These are phyloP conservation scores for Aurelia sp. DNA, from an alignment of 30 jellyfish, hydroid and myxozoan species.

Conservation along the genomic window DNA sequence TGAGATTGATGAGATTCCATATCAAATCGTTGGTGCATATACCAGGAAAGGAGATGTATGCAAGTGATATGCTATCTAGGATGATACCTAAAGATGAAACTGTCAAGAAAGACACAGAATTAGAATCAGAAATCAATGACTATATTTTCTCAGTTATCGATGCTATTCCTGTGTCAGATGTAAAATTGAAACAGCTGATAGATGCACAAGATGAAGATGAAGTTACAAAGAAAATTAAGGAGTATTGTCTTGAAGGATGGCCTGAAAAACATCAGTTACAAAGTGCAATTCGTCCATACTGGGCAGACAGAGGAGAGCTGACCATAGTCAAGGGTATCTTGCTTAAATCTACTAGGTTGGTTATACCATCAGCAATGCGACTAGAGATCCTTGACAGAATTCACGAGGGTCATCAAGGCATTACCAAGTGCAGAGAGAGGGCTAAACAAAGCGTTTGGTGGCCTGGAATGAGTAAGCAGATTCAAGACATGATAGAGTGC, in stretches of 20 bases:
- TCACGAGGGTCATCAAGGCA: constrained; percentile 74
- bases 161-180: constrained; percentile 44
- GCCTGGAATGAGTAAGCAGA: constrained; percentile 67
- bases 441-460: constrained; percentile 54
- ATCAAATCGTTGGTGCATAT: constrained; percentile 22
- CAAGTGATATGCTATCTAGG: constrained; percentile 32
- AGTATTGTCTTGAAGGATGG: constrained; percentile 53
- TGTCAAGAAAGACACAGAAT: neutral
- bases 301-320: constrained; percentile 47
- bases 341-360: constrained; percentile 23
- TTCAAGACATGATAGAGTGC: constrained; percentile 42
- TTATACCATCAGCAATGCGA: constrained; percentile 49
- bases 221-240: constrained; percentile 30
- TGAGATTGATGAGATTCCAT: constrained; percentile 42
- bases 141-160: constrained; percentile 27
- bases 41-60: constrained; percentile 55
- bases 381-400: constrained; percentile 32
- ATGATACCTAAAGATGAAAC: constrained; percentile 18
- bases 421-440: constrained; percentile 41
- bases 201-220: constrained; percentile 45
- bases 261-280: constrained; percentile 44
- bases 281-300: constrained; percentile 39
- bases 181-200: constrained; percentile 25
- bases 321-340: constrained; percentile 19
- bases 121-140: constrained; percentile 16